phyloP scores from a whole-genome alignment of 2,888 invertebrate species.

The Subacronicta megacephala region DNA sequence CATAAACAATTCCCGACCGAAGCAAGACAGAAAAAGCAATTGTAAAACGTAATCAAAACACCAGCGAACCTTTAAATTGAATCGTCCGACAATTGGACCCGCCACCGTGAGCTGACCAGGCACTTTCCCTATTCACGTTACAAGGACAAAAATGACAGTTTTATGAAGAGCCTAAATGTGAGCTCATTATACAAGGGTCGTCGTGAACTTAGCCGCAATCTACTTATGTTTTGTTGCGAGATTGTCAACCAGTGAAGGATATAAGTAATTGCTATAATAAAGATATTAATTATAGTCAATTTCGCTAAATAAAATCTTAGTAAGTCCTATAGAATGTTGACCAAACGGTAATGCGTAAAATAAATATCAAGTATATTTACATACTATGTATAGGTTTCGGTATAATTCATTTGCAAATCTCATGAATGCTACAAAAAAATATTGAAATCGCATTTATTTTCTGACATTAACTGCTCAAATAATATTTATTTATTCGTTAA shows the following conservation, averaged over 20 bases:
- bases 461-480: no score
- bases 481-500: no score
- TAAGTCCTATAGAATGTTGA: no score
- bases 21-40: slow-evolving; percentile 16
- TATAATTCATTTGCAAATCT: no score
- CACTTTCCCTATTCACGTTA: slow-evolving; percentile 5
- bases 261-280: neutral
- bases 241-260: slow-evolving; percentile 6
- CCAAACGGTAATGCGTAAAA: no score
- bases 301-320: no score
- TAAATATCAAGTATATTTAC: no score
- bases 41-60: slow-evolving; percentile 21
- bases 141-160: slow-evolving; percentile 20
- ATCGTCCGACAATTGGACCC: slow-evolving; percentile 33
- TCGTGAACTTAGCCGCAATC: slow-evolving; percentile 15
- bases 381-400: no score
- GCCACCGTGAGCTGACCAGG: slow-evolving; percentile 24
- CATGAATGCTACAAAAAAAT: no score
- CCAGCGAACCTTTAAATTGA: slow-evolving; percentile 53
- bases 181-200: slow-evolving; percentile 29
- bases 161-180: slow-evolving; percentile 14
- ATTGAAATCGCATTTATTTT: no score
- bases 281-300: no score
- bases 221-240: slow-evolving; percentile 9
- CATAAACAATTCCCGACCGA: neutral